These are phyloP conservation scores for Stratiomys singularior DNA, from an alignment of 2,888 invertebrate genomes.

Conservation along the genomic window DNA sequence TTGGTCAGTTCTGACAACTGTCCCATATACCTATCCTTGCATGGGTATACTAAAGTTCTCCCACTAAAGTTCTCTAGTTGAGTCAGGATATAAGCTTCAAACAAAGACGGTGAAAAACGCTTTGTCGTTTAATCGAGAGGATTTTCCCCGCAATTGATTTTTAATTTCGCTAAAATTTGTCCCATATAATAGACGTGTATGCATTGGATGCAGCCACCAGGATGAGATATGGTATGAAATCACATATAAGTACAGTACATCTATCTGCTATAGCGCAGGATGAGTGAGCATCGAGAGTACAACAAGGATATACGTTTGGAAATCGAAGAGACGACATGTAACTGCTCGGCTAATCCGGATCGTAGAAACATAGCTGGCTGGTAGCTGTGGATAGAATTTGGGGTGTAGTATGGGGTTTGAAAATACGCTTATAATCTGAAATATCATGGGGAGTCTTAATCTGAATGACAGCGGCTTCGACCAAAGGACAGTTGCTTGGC, in stretches of 20 bases:
- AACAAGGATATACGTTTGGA: background rate
- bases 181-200: conserved; percentile 34
- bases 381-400: background rate
- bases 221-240: background rate
- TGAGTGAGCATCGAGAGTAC: background rate
- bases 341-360: conserved; percentile 3
- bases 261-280: background rate
- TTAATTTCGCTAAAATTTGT: conserved; percentile 37
- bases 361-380: background rate
- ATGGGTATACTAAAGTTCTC: background rate
- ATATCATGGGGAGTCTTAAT: conserved; percentile 17
- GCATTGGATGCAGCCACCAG: background rate
- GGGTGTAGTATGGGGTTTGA: background rate
- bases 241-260: background rate
- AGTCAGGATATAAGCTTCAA: conserved; percentile 1
- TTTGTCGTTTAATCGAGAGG: conserved; percentile 37
- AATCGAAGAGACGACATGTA: no score
- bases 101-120: conserved; percentile 31
- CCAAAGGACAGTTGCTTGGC: background rate
- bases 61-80: background rate
- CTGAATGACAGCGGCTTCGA: background rate
- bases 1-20: no score
- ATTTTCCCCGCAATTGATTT: conserved; percentile 36
- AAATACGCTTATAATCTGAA: conserved; percentile 20
- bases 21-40: background rate